Percentiles rank a stretch among this genome's conserved stretches.
Conservation (phyloP, 2,888 invertebrate genomes). For the Caenorhabditis virilis region DNA sequence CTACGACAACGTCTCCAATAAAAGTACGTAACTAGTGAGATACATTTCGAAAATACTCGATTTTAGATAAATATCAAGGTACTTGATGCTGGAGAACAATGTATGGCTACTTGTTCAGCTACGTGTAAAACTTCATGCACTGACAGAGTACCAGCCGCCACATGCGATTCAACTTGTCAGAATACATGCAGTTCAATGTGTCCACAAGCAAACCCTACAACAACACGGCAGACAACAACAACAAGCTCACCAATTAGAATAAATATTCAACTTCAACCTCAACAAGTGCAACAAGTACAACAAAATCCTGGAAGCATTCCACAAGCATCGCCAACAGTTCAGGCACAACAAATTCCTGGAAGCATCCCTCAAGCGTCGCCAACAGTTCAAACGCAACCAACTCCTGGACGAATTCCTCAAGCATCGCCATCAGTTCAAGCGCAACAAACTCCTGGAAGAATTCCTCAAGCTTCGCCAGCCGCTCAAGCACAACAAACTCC, state of each 20-base stretch:
- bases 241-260: conserved; percentile 23
- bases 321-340: no score
- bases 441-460: no score
- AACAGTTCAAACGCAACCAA: no score
- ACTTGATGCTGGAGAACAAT: conserved; percentile 16
- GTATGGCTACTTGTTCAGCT: conserved; percentile 25
- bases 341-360: no score
- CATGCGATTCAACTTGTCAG: conserved; percentile 29
- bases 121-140: conserved; percentile 24
- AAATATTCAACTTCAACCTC: conserved; percentile 22
- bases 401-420: no score
- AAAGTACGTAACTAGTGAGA: conserved; percentile 11
- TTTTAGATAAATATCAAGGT: conserved; percentile 29
- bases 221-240: conserved; percentile 7
- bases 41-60: background rate
- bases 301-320: no score
- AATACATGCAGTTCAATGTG: conserved; percentile 31
- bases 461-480: no score
- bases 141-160: conserved; percentile 11
- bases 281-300: background rate
- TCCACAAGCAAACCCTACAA: conserved; percentile 6
- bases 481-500: no score
- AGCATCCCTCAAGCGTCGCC: no score
- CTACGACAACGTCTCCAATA: conserved; percentile 20
- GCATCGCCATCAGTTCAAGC: no score